Evolutionary conservation across 1,140 invertebrate genomes (phyloP), one percentile per base, ranked within the genome.

Genomic region (Lasioglossum albipes): DNA sequence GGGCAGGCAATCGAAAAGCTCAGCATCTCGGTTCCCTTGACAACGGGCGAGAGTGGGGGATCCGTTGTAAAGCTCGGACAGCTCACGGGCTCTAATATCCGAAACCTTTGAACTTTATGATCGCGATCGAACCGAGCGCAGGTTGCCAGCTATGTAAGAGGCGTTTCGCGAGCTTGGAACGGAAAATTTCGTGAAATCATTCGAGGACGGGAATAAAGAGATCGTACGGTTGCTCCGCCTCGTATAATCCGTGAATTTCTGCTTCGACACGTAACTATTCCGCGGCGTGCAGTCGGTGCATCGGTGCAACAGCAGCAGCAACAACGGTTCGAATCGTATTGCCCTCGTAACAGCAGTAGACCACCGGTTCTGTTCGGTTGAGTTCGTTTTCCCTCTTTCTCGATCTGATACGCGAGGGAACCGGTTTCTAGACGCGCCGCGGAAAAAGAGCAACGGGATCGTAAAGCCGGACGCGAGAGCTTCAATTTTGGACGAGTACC

Each of bases 401-500:
- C 70, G 61, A 81, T 81, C 52, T 52, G 49, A 73, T 66, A 62
- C 72, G 71, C 72, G 22, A 36, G n/a, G 52, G 18, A 81, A 83
- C 72, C 73, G 78, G 82, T 81, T 83, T 83, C 71, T 49, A 83
- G 66, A 67, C 62, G 73, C 52, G 36, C 1, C 36, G 2, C 7
- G 20, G 57, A 59, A 52, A 72, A 81, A 62, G 67, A 67, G 72
- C 71, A 84, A 82, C 80, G 62, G 65, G 57, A 36, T 75, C 49
- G 67, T 79, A 64, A 84, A 83, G 45, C 41, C 59, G 45, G 45
- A 84, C 70, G 61, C 81, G 65, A 57, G 22, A 83, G 66, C 75
- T 83, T 83, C 45, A 75, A 82, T 82, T 84, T 83, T 75, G 57
- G 49, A 49, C 31, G 49, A 84, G 52, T 13, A 27, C 54, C 64